Evolutionary conservation across 2,888 invertebrate genomes (phyloP).

Genomic region (Tipula confusa): DNA sequence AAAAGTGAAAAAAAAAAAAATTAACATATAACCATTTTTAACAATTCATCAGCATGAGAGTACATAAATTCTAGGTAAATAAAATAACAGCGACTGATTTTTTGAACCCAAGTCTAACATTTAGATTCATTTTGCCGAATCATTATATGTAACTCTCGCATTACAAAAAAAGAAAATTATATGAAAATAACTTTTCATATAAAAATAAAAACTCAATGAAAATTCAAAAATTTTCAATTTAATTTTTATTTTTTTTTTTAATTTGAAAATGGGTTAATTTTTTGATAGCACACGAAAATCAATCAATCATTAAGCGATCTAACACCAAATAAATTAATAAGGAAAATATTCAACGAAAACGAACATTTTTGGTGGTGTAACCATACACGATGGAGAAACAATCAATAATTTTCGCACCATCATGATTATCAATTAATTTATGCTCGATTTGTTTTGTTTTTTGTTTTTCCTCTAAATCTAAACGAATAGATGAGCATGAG

Average conservation of each 20-base stretch:
- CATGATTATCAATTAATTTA: conserved; percentile 12
- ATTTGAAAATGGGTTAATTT: conserved; percentile 9
- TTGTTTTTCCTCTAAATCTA: neutral
- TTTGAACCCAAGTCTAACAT: neutral
- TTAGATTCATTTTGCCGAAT: neutral
- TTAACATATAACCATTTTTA: neutral
- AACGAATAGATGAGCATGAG: neutral
- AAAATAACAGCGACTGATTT: neutral
- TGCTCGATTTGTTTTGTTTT: neutral
- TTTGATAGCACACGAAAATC: conserved; percentile 12
- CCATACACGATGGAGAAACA: neutral
- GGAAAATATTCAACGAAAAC: neutral
- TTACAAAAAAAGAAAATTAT: too few relatives aligned
- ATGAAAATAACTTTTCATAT: neutral
- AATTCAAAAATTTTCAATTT: neutral
- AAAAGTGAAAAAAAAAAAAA: neutral
- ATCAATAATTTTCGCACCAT: neutral
- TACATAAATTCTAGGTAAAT: neutral
- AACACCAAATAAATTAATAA: neutral
- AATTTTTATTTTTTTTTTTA: neutral
- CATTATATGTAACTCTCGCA: neutral
- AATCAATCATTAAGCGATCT: neutral
- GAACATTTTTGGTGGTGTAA: neutral
- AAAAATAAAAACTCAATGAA: neutral
- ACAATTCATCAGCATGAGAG: neutral